A percentile compares a stretch with the other conserved stretches of the same genome.
Evolutionary conservation across 2,888 invertebrate species (phyloP).

Genomic region (Plebejus argus): DNA sequence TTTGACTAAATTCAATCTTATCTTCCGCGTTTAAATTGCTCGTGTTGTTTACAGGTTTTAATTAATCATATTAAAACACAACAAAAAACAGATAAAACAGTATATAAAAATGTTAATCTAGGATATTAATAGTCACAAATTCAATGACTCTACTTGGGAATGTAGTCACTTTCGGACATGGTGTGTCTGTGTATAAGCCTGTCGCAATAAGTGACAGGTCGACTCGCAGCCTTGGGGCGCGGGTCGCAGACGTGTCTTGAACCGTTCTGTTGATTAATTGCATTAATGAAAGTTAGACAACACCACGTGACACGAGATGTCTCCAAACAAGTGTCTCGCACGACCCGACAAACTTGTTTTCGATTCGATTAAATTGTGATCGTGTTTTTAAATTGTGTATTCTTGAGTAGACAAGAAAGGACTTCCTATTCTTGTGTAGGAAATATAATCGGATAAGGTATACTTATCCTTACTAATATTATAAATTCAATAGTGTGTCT

Average conservation of each 20-base stretch:
- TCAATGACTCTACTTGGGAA: not conserved
- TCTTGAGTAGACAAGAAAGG: not conserved
- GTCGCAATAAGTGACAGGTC: constrained; percentile 31
- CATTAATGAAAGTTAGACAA: constrained; percentile 32
- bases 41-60: not conserved
- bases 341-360: constrained; percentile 1
- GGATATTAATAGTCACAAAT: not conserved
- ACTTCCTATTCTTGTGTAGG: no score
- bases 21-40: not conserved
- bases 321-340: constrained; percentile 18
- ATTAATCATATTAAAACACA: not conserved
- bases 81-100: not conserved
- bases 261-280: constrained; percentile 19
- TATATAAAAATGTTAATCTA: not conserved
- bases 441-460: no score
- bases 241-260: constrained; percentile 32
- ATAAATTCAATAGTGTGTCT: no score
- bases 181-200: constrained; percentile 32
- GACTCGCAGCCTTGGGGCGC: constrained; percentile 30
- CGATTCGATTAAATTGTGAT: not conserved
- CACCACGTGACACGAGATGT: constrained; percentile 23
- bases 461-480: no score
- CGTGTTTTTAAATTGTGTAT: not conserved
- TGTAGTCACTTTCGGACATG: constrained; percentile 9
- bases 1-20: not conserved